phyloP scores from a whole-genome alignment of 64 coral and sea anemone species.

The Pocillopora damicornis region DNA sequence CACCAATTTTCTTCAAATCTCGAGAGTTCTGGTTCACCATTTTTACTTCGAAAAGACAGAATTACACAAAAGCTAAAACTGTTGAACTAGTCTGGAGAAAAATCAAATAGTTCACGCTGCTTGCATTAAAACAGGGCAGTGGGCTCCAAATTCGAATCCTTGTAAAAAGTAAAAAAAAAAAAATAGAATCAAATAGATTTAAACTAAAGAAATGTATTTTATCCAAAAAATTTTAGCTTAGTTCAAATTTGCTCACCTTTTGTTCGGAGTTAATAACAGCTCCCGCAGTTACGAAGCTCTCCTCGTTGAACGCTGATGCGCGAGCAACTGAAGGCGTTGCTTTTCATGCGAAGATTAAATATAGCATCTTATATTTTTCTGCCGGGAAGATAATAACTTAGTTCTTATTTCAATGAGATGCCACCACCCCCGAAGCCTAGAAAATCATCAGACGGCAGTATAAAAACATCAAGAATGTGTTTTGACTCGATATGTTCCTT shows the following conservation, averaged over 20 bases:
- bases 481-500: conserved; percentile 21
- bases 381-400: neutral
- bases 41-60: neutral
- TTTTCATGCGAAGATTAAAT: neutral
- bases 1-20: neutral
- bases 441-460: conserved; percentile 25
- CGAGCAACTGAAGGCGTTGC: neutral
- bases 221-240: neutral
- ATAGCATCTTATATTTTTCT: neutral
- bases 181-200: neutral
- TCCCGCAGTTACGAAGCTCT: neutral
- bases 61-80: neutral
- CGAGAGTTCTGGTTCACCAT: neutral
- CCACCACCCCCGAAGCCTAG: conserved; percentile 6
- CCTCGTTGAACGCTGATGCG: neutral
- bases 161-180: neutral
- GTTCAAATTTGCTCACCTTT: conserved; percentile 6
- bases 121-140: neutral
- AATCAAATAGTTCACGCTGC: neutral
- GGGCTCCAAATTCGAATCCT: neutral
- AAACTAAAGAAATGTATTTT: no score
- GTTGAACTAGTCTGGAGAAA: neutral
- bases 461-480: conserved; percentile 2
- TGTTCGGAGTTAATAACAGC: neutral
- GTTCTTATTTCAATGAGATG: neutral